These are phyloP conservation scores for Protodeltote pygarga DNA, from an alignment of 2,888 invertebrate genomes.

Conservation along the genomic window DNA sequence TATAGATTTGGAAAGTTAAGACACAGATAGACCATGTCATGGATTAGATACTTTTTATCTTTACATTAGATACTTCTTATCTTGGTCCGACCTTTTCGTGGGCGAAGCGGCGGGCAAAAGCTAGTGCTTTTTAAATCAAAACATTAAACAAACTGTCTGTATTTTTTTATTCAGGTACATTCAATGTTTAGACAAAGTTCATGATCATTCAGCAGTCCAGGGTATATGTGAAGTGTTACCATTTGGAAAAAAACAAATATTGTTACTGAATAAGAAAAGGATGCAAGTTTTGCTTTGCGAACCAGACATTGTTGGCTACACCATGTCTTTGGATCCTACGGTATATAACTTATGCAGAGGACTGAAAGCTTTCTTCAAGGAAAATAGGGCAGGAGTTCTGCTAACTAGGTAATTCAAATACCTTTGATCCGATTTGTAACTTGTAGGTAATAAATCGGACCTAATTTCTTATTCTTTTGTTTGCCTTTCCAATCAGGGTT, in stretches of 20 bases:
- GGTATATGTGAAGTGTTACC: constrained; percentile 82
- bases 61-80: too few relatives aligned
- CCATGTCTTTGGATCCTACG: constrained; percentile 79
- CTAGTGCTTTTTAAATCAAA: too few relatives aligned
- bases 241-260: constrained; percentile 76
- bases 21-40: too few relatives aligned
- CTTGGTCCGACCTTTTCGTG: too few relatives aligned
- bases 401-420: constrained; percentile 65
- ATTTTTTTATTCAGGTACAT: constrained; percentile 63
- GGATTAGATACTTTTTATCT: too few relatives aligned
- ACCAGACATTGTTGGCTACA: constrained; percentile 81
- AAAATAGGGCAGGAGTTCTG: constrained; percentile 83
- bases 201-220: constrained; percentile 80
- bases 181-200: constrained; percentile 77
- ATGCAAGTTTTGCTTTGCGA: constrained; percentile 79
- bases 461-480: neutral
- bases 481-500: constrained; percentile 60
- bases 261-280: constrained; percentile 72
- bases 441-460: too few relatives aligned
- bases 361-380: constrained; percentile 84
- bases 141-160: neutral
- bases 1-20: too few relatives aligned
- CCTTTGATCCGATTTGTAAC: neutral
- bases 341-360: constrained; percentile 85
- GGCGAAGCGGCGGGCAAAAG: too few relatives aligned